Base-by-base conservation (phyloP, 2,888 invertebrate species). In the Galeruca laticollis region DNA sequence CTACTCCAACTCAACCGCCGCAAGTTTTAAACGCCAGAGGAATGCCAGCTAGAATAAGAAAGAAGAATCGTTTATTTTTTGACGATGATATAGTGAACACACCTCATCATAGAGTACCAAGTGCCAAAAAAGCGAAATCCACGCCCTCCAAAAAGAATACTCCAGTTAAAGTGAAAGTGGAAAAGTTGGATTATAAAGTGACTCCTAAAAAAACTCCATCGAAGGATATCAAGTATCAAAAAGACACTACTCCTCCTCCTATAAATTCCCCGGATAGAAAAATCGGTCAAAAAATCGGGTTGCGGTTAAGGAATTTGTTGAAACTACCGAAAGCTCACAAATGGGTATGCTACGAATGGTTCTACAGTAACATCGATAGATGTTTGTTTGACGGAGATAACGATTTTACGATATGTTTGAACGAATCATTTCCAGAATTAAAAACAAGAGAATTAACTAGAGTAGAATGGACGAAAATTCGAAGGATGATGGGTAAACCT, bases 331-430 rank as follows among this genome's bases (percentile, higher is more conserved):
- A 99, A 87, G 99, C 99, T 4, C 98, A 99, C 84, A 97, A 97
- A 86, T 99, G 98, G 97, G 98, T 99, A 9, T 98, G 97, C 85
- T 99, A 97, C 86, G 99, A 99, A 85, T 99, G 98, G 93, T 99
- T 99, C 86, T 99, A 99, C 86, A 98, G 99, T 77, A 98, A 98
- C 82, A 94, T 99, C 78, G 99, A 99, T 83, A 93, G 94, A 82
- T 93, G 96, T 40, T 87, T 99, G 43, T 99, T 99, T 86, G 92
- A 94, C 76, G 97, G 96, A 43, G 97, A 97, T 82, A 98, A 98
- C 87, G 99, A 99, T 87, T 99, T 99, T 83, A 93, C 93, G 86
- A 93, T 95, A 75, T 98, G 98, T 83, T 87, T 99, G 47, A 92
- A 92, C 82, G 98, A 99, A 86, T 93, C 95, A 8, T 98, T 98